A percentile compares a stretch with the other conserved stretches of the same genome.
phyloP scores from a whole-genome alignment of 2,888 invertebrate species.

The Linnaemya tessellans region DNA sequence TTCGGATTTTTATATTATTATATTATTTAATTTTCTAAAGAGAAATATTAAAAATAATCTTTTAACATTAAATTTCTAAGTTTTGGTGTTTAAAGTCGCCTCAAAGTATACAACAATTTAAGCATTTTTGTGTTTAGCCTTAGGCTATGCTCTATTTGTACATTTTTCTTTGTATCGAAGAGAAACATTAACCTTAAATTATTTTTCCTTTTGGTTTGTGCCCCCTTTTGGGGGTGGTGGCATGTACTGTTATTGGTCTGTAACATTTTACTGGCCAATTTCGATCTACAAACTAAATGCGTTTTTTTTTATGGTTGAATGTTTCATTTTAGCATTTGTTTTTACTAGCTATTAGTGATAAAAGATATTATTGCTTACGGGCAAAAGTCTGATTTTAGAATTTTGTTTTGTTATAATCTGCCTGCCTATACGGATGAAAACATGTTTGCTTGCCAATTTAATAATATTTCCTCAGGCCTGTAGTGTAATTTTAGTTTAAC shows the following conservation, averaged over 20 bases:
- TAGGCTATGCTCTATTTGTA: conserved; percentile 18
- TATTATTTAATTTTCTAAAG: no score
- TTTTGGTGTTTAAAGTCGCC: conserved; percentile 6
- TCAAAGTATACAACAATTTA: conserved; percentile 47
- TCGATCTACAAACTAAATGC: background rate
- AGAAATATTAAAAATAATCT: background rate
- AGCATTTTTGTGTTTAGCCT: background rate
- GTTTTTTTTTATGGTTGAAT: background rate
- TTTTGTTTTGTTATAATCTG: conserved; percentile 25
- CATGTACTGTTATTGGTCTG: no score
- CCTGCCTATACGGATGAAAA: background rate
- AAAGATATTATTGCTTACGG: conserved; percentile 1
- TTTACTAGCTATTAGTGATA: background rate
- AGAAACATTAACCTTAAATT: background rate
- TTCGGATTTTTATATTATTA: no score
- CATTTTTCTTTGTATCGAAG: background rate
- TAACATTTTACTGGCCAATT: background rate
- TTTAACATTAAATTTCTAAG: background rate
- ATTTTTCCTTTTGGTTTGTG: background rate
- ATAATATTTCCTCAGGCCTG: background rate
- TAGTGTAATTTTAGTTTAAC: background rate
- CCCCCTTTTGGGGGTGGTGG: no score
- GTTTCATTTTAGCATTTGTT: background rate
- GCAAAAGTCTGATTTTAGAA: background rate
- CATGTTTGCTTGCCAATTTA: conserved; percentile 23